phyloP scores from a whole-genome alignment of 2,113 vertebrate genomes.

The Rousettus leschenaultii region DNA sequence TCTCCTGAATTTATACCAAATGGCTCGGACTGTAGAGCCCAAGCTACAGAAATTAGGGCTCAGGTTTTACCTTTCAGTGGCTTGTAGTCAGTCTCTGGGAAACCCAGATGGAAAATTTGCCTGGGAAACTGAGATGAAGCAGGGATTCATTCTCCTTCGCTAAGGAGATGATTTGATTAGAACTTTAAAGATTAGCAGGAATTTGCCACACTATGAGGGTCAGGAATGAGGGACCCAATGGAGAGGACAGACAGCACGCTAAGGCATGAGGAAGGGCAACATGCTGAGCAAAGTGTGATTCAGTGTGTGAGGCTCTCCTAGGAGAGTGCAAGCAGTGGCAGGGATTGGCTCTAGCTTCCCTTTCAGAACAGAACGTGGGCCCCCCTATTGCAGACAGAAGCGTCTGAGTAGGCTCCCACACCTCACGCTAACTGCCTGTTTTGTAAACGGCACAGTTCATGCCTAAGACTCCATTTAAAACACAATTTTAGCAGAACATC shows the following conservation, averaged over 20 bases:
- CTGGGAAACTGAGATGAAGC: neutral
- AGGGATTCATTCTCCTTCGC: neutral
- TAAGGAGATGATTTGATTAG: neutral
- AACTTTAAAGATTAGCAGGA: neutral
- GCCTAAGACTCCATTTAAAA: neutral
- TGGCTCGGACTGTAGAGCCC: neutral
- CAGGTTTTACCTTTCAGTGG: neutral
- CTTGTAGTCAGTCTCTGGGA: neutral
- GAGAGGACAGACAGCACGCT: neutral
- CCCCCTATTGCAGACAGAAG: neutral
- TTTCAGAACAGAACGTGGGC: rapidly evolving
- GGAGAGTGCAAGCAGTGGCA: neutral
- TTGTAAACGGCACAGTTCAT: neutral
- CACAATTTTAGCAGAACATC: neutral
- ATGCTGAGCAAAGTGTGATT: neutral
- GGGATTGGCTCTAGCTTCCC: neutral
- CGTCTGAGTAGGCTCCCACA: too few relatives aligned
- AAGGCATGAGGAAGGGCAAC: neutral
- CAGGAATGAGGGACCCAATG: neutral
- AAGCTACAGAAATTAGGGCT: neutral
- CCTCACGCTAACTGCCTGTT: neutral
- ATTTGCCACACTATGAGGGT: neutral
- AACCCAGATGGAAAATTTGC: neutral
- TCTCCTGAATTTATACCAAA: neutral
- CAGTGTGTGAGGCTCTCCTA: neutral